phyloP scores from a whole-genome alignment of 2,113 vertebrate genomes.

The Aptenodytes forsteri region DNA sequence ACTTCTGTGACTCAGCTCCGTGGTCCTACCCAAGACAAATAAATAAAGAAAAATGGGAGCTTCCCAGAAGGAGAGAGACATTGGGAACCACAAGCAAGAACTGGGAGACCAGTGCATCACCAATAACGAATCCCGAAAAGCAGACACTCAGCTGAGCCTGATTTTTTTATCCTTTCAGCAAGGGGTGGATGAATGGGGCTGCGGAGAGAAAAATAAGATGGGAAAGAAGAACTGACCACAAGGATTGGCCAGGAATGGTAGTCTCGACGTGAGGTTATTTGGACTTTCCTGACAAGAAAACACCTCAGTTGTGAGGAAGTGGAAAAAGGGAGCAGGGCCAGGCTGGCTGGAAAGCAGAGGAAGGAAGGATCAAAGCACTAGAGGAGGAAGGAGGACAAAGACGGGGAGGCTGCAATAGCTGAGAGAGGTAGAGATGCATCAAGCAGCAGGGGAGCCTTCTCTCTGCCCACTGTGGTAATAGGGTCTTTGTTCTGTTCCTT shows the following conservation, averaged over 20 bases:
- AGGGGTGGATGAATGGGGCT: neutral
- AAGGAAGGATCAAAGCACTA: constrained; percentile 41
- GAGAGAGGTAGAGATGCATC: constrained; percentile 34
- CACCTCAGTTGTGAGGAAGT: neutral
- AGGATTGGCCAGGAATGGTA: neutral
- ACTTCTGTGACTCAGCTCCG: constrained; percentile 17
- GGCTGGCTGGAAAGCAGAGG: neutral
- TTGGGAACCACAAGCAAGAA: neutral
- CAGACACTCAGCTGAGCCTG: neutral
- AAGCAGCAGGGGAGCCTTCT: constrained; percentile 59
- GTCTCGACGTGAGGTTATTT: accelerated
- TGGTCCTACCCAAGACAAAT: neutral
- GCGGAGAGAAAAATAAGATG: neutral
- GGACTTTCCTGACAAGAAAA: neutral
- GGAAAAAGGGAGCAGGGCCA: neutral
- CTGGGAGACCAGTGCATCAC: neutral
- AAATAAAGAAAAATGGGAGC: neutral
- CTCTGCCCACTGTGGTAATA: constrained; percentile 28
- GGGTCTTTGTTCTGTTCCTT: constrained; percentile 65
- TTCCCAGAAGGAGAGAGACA: neutral
- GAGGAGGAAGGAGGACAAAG: constrained; percentile 53
- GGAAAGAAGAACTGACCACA: neutral
- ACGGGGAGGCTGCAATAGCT: neutral
- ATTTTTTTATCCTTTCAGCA: neutral
- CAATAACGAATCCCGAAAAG: neutral